These are phyloP conservation scores for Drosophila parthenogenetica DNA, from an alignment of 2,888 invertebrate genomes.

Conservation along the genomic window DNA sequence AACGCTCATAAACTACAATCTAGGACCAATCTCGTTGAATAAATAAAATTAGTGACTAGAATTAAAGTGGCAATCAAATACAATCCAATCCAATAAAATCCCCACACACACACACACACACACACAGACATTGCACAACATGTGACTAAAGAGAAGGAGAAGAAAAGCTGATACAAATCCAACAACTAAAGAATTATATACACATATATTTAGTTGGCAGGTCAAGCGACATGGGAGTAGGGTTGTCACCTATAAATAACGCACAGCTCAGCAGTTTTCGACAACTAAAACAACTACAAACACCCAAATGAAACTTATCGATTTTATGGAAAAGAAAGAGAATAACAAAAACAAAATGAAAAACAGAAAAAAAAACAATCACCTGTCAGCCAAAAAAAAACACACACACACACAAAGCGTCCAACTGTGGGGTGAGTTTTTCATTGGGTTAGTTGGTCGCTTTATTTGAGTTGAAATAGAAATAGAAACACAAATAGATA, in stretches of 20 bases:
- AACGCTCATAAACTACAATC: conserved; percentile 28
- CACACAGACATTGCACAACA: conserved; percentile 26
- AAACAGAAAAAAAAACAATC: conserved; percentile 35
- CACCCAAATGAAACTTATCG: conserved; percentile 48
- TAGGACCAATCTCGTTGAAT: conserved; percentile 20
- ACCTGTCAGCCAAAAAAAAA: conserved; percentile 32
- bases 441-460: conserved; percentile 56
- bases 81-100: conserved; percentile 10
- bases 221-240: conserved; percentile 31
- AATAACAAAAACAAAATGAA: not conserved
- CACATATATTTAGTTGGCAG: conserved; percentile 26
- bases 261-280: conserved; percentile 49
- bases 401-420: conserved; percentile 14
- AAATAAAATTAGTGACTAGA: conserved; percentile 20
- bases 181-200: conserved; percentile 8
- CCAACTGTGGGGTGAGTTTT: conserved; percentile 31
- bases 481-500: conserved; percentile 37
- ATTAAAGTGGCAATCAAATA: conserved; percentile 22
- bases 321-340: conserved; percentile 35
- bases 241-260: conserved; percentile 55
- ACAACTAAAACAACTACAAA: conserved; percentile 15
- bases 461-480: conserved; percentile 8
- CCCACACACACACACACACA: conserved; percentile 6
- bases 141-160: conserved; percentile 31
- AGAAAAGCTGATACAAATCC: conserved; percentile 6